Conservation (phyloP, 2,888 invertebrate genomes). For the Stramonita haemastoma region DNA sequence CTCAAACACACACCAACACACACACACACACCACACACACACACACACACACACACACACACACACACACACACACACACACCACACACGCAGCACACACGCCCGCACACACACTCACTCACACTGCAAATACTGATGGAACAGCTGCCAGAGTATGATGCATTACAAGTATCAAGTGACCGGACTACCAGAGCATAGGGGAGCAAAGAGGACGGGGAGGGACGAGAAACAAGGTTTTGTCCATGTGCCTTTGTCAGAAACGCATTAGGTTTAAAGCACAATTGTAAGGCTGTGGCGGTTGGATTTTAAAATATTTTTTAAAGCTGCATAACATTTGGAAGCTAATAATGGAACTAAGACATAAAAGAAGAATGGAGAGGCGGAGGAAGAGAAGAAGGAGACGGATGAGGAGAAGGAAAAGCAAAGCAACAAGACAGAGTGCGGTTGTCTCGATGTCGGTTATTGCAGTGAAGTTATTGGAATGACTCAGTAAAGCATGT, state of each 20-base stretch:
- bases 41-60: not conserved
- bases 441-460: not conserved
- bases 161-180: too few species aligned
- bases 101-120: not conserved
- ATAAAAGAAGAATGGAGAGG: not conserved
- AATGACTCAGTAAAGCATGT: not conserved
- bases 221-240: too few species aligned
- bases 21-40: constrained; percentile 14
- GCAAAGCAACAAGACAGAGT: not conserved
- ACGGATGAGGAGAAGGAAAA: not conserved
- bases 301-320: too few species aligned
- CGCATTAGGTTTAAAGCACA: too few species aligned
- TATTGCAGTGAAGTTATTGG: not conserved
- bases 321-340: too few species aligned
- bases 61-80: constrained; percentile 11
- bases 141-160: not conserved
- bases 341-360: not conserved
- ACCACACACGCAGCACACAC: too few species aligned
- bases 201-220: too few species aligned
- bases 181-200: too few species aligned
- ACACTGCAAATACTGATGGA: not conserved
- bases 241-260: too few species aligned
- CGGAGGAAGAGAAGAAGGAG: not conserved
- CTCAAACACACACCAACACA: not conserved
- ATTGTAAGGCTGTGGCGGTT: not conserved